Evolutionary conservation across 92 coral and sea anemone genomes (phyloP), one percentile per base, ranked within the genome.

Genomic region (Palythoa grandis): DNA sequence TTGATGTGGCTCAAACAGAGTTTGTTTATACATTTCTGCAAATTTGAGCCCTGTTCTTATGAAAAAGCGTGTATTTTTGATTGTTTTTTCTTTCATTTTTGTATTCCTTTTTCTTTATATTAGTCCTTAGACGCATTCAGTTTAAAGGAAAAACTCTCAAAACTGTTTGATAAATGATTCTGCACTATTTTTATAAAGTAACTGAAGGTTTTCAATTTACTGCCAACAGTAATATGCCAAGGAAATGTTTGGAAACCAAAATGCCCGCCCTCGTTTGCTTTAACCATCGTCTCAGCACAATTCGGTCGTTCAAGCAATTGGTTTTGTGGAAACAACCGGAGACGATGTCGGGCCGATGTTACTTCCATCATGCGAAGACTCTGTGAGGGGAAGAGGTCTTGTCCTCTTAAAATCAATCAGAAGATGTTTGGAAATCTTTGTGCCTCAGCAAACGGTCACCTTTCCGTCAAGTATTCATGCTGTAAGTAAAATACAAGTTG

Each of bases 261-360:
- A 10, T 80, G 85, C 38, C 35, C 47, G 11, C 58, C 74, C 19
- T 63, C 85, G 40, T 80, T 80, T 80, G 85, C 65, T 70, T 80
- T 80, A 40, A 47, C 74, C 47, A 80, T 80, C 29, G 39, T 5
- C 57, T 80, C 85, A 9, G 73, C 85, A 47, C 73, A 47, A 52
- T 80, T 63, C 15, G 85, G 74, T 40, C 85, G 85, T 15, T 22
- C 61, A 1, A 63, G 69, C 19, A 63, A 63, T 10, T 63, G 69
- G 69, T 19, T 63, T 16, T 63, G 69, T n/a, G 6, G 24, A 20
- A 9, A 17, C 23, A 23, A n/a, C 9, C 35, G 9, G 69, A n/a
- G 22, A 20, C 24, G 85, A 4, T 80, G 85, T 47, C 72, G 40
- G 16, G 56, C 72, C 13, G 85, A 80, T 22, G 85, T 80, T 22